Percentiles rank a stretch among this genome's conserved stretches.
These are phyloP conservation scores for Neogobius melanostomus DNA, from an alignment of 2,113 vertebrate genomes.

Conservation along the genomic window DNA sequence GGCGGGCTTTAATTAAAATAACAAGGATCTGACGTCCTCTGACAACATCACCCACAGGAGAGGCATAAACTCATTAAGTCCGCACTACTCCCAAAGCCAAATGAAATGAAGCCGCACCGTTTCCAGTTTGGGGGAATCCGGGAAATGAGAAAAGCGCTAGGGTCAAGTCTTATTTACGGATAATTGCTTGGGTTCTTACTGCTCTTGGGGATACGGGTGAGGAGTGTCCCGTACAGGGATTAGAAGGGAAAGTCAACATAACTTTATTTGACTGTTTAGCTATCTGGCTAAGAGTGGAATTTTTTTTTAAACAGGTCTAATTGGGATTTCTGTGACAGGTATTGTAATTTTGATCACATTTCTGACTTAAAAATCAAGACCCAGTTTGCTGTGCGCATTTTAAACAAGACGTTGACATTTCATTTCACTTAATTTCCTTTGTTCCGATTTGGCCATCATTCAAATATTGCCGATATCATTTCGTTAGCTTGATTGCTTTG, in stretches of 20 bases:
- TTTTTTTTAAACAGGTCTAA: no score
- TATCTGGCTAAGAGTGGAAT: background rate
- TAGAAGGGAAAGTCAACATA: conserved; percentile 3
- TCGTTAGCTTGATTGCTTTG: background rate
- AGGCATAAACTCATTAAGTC: conserved; percentile 68
- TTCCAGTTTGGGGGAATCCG: conserved; percentile 65
- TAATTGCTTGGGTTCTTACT: conserved; percentile 52
- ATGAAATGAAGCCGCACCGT: conserved; percentile 55
- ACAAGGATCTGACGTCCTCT: conserved; percentile 65
- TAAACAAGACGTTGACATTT: no score
- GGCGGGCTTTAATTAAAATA: conserved; percentile 69
- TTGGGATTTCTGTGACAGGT: no score
- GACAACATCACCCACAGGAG: conserved; percentile 66
- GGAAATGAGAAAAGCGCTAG: conserved; percentile 44
- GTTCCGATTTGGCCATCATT: no score
- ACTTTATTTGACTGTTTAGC: background rate
- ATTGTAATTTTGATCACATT: no score
- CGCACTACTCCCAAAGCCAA: conserved; percentile 33
- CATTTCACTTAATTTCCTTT: no score
- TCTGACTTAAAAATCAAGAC: no score
- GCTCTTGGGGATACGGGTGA: conserved; percentile 32
- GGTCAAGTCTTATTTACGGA: conserved; percentile 51
- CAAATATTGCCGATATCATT: background rate
- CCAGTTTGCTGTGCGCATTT: no score
- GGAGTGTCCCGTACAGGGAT: conserved; percentile 15